Percentiles rank a stretch among this genome's conserved stretches.
phyloP scores from a whole-genome alignment of 2,797 vertebrate genomes.

The Eulemur rubriventer region DNA sequence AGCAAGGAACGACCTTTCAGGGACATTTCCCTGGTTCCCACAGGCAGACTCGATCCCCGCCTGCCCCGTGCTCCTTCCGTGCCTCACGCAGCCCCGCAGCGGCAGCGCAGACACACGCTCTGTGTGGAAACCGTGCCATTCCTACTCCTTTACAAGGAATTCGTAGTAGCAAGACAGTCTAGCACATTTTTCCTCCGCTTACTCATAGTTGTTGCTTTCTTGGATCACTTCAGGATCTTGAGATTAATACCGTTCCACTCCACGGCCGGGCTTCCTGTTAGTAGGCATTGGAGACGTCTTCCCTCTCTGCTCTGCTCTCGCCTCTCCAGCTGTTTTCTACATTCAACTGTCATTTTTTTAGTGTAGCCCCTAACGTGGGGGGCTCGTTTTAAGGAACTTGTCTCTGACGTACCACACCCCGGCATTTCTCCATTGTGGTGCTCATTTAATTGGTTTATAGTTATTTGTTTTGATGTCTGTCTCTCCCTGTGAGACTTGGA shows the following conservation, averaged over 20 bases:
- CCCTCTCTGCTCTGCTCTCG: neutral
- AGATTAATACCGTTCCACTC: neutral
- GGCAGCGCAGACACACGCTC: neutral
- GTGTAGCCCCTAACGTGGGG: neutral
- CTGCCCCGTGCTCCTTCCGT: neutral
- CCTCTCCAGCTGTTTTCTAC: neutral
- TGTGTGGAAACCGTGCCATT: neutral
- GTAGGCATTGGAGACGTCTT: neutral
- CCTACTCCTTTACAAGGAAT: neutral
- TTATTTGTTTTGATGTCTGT: neutral
- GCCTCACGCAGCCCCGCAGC: neutral
- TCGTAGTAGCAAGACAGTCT: neutral
- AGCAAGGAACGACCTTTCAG: neutral
- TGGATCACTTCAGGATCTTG: neutral
- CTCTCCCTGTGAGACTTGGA: neutral
- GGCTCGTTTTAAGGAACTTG: neutral
- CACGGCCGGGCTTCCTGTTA: neutral
- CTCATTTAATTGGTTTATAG: neutral
- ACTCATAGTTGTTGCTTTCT: neutral
- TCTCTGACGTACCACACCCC: neutral
- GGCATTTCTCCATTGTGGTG: neutral
- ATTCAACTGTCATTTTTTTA: neutral
- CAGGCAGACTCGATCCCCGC: neutral
- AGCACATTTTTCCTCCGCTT: neutral
- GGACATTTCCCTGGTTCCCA: neutral